Conservation (phyloP, 2,888 invertebrate species). For the Cantharis rufa region DNA sequence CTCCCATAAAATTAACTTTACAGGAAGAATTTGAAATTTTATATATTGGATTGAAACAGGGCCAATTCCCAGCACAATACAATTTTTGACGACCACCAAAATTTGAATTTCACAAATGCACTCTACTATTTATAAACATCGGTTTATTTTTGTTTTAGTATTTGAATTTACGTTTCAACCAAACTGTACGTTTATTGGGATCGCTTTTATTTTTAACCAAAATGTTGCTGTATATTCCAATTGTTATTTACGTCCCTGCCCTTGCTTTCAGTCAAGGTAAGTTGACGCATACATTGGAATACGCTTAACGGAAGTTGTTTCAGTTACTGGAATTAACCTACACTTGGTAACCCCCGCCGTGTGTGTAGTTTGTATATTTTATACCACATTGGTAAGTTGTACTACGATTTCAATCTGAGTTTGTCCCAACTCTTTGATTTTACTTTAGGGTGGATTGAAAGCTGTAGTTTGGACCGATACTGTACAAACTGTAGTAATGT, state of each 20-base stretch:
- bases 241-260: slow-evolving; percentile 87
- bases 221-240: slow-evolving; percentile 78
- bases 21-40: too few relatives aligned
- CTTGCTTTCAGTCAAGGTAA: slow-evolving; percentile 82
- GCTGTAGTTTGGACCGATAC: slow-evolving; percentile 84
- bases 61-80: too few relatives aligned
- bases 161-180: slow-evolving; percentile 68
- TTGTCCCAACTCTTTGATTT: too few relatives aligned
- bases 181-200: slow-evolving; percentile 69
- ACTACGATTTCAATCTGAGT: too few relatives aligned
- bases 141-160: slow-evolving; percentile 59
- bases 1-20: too few relatives aligned
- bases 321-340: slow-evolving; percentile 81
- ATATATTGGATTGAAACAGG: too few relatives aligned
- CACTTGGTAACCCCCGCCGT: slow-evolving; percentile 80
- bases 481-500: slow-evolving; percentile 74
- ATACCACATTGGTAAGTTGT: slow-evolving; percentile 80
- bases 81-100: too few relatives aligned
- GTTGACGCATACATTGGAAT: neutral
- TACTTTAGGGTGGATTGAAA: slow-evolving; percentile 71
- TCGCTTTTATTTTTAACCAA: slow-evolving; percentile 73
- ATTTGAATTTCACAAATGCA: too few relatives aligned
- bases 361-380: slow-evolving; percentile 88
- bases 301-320: slow-evolving; percentile 41
- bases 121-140: too few relatives aligned